Percentiles rank a stretch among this genome's conserved stretches.
Conservation (phyloP, 2,113 vertebrate genomes). For the Chaetorhynchus papuensis region DNA sequence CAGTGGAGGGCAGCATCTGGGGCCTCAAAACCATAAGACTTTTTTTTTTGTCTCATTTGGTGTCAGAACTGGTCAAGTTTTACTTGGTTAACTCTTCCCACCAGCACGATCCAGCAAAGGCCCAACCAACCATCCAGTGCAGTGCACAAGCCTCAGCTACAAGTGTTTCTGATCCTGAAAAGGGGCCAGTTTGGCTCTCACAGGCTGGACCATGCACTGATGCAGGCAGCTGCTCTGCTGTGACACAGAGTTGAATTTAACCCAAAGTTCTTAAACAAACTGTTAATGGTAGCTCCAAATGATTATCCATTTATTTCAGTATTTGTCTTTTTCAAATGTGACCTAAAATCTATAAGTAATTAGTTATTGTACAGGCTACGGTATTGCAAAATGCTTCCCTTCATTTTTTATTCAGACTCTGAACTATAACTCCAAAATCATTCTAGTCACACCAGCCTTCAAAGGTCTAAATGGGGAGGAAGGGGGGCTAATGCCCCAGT, state of each 20-base stretch:
- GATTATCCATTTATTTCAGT: slow-evolving; percentile 71
- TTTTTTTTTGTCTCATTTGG: not conserved
- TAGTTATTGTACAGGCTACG: slow-evolving; percentile 68
- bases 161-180: not conserved
- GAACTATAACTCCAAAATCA: slow-evolving; percentile 66
- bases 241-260: not conserved
- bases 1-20: not conserved
- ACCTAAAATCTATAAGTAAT: slow-evolving; percentile 82
- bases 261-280: slow-evolving; percentile 43
- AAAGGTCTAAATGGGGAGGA: slow-evolving; percentile 73
- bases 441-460: slow-evolving; percentile 75
- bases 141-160: not conserved
- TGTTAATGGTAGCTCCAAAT: slow-evolving; percentile 51
- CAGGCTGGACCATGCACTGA: not conserved
- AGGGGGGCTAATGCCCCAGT: slow-evolving; percentile 69
- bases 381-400: slow-evolving; percentile 55
- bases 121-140: not conserved
- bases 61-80: not conserved
- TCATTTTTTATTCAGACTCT: slow-evolving; percentile 74
- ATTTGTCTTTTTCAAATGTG: slow-evolving; percentile 78
- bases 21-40: not conserved
- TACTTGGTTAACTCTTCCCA: not conserved
- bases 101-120: not conserved
- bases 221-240: not conserved
- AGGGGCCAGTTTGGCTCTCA: not conserved